Evolutionary conservation across 2,797 vertebrate species (phyloP), one percentile per base, ranked within the genome.

Genomic region (Poecilia gillii): DNA sequence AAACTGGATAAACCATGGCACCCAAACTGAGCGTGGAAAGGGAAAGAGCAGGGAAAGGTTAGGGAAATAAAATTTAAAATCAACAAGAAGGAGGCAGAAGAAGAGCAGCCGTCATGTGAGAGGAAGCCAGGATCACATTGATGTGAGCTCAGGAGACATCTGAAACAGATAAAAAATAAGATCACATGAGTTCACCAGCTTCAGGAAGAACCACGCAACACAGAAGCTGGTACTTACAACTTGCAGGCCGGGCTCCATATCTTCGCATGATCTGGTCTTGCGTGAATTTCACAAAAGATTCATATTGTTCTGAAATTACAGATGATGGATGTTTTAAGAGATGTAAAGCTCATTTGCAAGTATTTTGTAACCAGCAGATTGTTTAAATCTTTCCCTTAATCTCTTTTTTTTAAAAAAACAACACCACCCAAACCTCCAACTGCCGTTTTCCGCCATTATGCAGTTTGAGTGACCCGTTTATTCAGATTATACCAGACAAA

Each of bases 231-330:
- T 11, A 96, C 97, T 96, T 89, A 98, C 97, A 98, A 95, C 97
- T 98, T 84, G 97, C 96, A 89, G 97, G 96, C 90, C 97, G 95
- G 90, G 97, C 96, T 49, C 97, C 97, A 74, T 97, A 98, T 95
- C 97, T 96, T 95, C 97, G 96, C 97, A 98, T 98, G 87, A 98
- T 98, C 95, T 98, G 97, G 94, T 98, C 97, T 94, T 98, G 97
- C 95, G 97, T 98, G 95, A 98, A 98, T 96, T 98, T 98, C 96
- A 98, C 97, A 96, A 98, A 98, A 87, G 97, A 97, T 96, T 98
- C 97, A 90, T 98, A 98, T 95, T 98, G 97, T 96, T 98, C 97
- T 98, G 94, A 47, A 78, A 84, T 81, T 16, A 85, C 49, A 23
- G 14, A 41, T 53, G 31, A 53, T 14, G 12, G 33, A 28, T 12